Evolutionary conservation across 2,113 vertebrate genomes (phyloP).

Genomic region (Nematolebias whitei): DNA sequence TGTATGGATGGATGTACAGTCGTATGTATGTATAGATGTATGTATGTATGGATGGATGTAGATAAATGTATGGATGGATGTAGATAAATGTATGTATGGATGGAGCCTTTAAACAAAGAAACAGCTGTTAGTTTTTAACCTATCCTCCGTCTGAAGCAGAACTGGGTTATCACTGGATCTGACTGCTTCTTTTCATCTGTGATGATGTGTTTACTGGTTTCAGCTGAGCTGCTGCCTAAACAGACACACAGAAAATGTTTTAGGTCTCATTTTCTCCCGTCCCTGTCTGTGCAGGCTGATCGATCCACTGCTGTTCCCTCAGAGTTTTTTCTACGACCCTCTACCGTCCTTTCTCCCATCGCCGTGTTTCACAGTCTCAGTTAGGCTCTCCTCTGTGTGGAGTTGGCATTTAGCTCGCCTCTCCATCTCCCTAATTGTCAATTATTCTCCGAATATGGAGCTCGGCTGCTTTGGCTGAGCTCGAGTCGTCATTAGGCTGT

Average conservation of each 20-base stretch:
- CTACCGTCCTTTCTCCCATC: constrained; percentile 2
- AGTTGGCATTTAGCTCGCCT: constrained; percentile 53
- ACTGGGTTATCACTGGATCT: neutral
- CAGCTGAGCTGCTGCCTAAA: neutral
- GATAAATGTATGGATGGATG: no score
- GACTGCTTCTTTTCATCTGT: neutral
- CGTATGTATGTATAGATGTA: no score
- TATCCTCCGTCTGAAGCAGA: neutral
- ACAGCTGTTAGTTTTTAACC: no score
- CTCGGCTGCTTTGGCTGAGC: constrained; percentile 33
- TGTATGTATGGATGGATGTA: no score
- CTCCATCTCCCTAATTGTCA: constrained; percentile 58
- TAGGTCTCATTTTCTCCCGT: neutral
- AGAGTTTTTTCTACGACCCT: no score
- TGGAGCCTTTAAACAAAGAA: no score
- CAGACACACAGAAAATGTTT: neutral
- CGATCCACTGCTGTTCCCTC: constrained; percentile 15
- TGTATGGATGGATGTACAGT: no score
- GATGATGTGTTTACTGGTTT: neutral
- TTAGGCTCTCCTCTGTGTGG: constrained; percentile 13
- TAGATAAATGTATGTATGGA: no score
- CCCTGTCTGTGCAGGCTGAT: neutral
- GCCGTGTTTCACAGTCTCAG: constrained; percentile 24
- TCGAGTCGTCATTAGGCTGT: constrained; percentile 56
- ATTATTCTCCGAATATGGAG: constrained; percentile 64